Evolutionary conservation across 1,140 invertebrate genomes (phyloP).

Genomic region (Nephila pilipes): DNA sequence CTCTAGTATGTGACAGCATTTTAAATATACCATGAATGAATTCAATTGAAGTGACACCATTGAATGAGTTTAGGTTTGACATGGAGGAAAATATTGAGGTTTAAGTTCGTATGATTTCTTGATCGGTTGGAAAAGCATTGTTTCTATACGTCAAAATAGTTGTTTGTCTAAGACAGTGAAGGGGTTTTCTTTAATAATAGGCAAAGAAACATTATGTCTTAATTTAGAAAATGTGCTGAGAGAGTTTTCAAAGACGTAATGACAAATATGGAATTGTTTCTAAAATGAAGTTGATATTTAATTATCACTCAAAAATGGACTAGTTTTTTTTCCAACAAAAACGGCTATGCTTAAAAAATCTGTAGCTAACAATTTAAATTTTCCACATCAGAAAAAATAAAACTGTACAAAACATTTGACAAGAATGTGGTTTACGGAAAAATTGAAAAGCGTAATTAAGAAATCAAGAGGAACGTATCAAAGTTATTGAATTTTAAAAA

Average conservation of each 20-base stretch:
- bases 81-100: slow-evolving; percentile 4
- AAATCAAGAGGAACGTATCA: too few species aligned
- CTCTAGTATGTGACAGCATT: slow-evolving; percentile 3
- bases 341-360: not conserved
- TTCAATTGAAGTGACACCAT: slow-evolving; percentile 29
- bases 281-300: not conserved
- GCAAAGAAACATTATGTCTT: not conserved
- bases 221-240: not conserved
- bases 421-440: too few species aligned
- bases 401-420: too few species aligned
- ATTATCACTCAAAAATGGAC: not conserved
- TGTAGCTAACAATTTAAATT: too few species aligned
- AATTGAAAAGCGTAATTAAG: too few species aligned
- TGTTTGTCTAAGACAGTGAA: not conserved
- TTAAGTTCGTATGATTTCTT: not conserved
- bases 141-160: not conserved
- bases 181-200: not conserved
- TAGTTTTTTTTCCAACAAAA: not conserved
- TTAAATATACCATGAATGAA: slow-evolving; percentile 36
- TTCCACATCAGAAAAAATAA: too few species aligned
- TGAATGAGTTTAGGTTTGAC: slow-evolving; percentile 17
- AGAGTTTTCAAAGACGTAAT: not conserved
- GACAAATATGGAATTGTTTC: not conserved
- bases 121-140: not conserved
- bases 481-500: too few species aligned